Percentiles rank a stretch among this genome's conserved stretches.
phyloP scores from a whole-genome alignment of 2,888 invertebrate genomes.

The Coleophora deauratella region DNA sequence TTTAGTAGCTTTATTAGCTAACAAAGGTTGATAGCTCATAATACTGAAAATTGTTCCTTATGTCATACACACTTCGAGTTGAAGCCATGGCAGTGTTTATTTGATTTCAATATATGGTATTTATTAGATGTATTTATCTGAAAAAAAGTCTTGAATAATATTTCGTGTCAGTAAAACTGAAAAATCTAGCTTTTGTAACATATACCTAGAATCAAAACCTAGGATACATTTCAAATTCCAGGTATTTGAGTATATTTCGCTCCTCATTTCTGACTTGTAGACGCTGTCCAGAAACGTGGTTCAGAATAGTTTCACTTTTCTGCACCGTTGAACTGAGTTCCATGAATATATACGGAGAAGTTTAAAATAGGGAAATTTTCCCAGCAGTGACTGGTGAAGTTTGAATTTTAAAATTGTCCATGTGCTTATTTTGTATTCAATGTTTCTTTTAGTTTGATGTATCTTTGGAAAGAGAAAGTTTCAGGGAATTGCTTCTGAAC shows the following conservation, averaged over 20 bases:
- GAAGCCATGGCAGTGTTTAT: no score
- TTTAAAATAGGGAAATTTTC: slow-evolving; percentile 56
- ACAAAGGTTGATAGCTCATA: no score
- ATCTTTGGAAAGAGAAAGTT: slow-evolving; percentile 2
- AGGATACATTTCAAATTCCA: no score
- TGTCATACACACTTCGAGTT: no score
- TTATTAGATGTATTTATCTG: no score
- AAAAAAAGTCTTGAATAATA: no score
- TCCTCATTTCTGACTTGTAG: slow-evolving; percentile 19
- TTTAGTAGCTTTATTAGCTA: no score
- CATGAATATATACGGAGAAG: slow-evolving; percentile 54
- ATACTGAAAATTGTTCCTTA: no score
- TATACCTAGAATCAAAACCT: no score
- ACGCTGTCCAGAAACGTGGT: slow-evolving; percentile 26
- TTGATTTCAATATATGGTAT: no score
- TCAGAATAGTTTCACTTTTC: slow-evolving; percentile 67
- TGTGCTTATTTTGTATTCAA: slow-evolving; percentile 7
- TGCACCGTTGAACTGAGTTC: slow-evolving; percentile 54
- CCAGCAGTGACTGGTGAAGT: slow-evolving; percentile 29
- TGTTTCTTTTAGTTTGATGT: slow-evolving; percentile 1
- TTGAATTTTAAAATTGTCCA: slow-evolving; percentile 13
- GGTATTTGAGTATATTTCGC: not conserved
- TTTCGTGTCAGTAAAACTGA: no score
- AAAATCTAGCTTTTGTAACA: no score
- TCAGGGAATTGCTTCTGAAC: not conserved